Percentiles rank a stretch among this genome's conserved stretches.
Conservation (phyloP, 2,888 invertebrate species). For the Geophilus truncorum region DNA sequence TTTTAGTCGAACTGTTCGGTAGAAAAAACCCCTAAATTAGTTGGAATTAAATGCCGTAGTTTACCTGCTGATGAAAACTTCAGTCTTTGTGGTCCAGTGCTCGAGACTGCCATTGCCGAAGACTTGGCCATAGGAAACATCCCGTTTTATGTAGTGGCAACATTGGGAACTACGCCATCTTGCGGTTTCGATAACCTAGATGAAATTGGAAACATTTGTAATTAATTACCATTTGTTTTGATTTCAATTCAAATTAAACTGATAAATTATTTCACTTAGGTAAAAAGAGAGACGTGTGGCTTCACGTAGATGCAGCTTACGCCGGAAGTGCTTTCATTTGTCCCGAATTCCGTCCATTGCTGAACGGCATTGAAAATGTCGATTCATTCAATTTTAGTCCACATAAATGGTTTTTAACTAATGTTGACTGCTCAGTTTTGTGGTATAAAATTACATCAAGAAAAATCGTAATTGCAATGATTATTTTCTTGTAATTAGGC, state of each 20-base stretch:
- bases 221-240: slow-evolving; percentile 45
- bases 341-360: slow-evolving; percentile 72
- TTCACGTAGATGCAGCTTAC: slow-evolving; percentile 82
- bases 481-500: slow-evolving; percentile 55
- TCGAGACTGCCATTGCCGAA: slow-evolving; percentile 65
- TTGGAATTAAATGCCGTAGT: slow-evolving; percentile 69
- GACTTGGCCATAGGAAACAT: slow-evolving; percentile 75
- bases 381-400: slow-evolving; percentile 92
- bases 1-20: slow-evolving; percentile 82
- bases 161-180: slow-evolving; percentile 92
- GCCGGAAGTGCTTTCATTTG: slow-evolving; percentile 89
- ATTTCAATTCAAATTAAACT: background rate
- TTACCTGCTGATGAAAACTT: slow-evolving; percentile 65
- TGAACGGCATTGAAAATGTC: slow-evolving; percentile 66
- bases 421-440: slow-evolving; percentile 93
- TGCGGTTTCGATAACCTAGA: slow-evolving; percentile 86
- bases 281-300: slow-evolving; percentile 68
- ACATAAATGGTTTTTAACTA: slow-evolving; percentile 92
- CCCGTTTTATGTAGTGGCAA: slow-evolving; percentile 81
- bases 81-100: slow-evolving; percentile 61
- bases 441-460: slow-evolving; percentile 58
- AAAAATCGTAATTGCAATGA: too few relatives aligned
- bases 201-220: slow-evolving; percentile 76
- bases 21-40: slow-evolving; percentile 76
- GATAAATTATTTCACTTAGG: too few relatives aligned